Conservation (phyloP, 2,888 invertebrate species). For the Caenorhabditis sulstoni region DNA sequence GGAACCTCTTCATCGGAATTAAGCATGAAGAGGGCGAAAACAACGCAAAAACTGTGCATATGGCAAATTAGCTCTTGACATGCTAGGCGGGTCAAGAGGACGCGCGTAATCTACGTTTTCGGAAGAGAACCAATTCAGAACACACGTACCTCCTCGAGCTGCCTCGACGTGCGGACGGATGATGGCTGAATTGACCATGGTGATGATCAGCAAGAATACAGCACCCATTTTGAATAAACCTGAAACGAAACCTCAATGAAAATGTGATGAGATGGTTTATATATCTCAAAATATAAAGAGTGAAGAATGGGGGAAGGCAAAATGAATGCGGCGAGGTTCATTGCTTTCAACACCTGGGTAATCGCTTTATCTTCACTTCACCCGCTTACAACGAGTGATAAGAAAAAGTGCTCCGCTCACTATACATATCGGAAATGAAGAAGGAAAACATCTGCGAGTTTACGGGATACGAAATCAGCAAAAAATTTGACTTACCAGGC, state of each 20-base stretch:
- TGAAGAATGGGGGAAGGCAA: background rate
- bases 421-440: no score
- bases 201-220: constrained; percentile 45
- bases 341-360: constrained; percentile 41
- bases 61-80: constrained; percentile 71
- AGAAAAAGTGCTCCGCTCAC: constrained; percentile 14
- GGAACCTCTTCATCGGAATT: background rate
- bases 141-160: constrained; percentile 63
- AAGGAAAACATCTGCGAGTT: background rate
- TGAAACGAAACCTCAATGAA: constrained; percentile 25
- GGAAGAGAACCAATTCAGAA: constrained; percentile 31
- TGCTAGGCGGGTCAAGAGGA: constrained; percentile 19
- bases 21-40: constrained; percentile 18
- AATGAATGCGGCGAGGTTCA: constrained; percentile 14
- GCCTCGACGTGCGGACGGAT: constrained; percentile 59
- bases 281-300: constrained; percentile 5
- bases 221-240: constrained; percentile 48
- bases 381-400: constrained; percentile 15
- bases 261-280: background rate
- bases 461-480: background rate
- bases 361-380: constrained; percentile 54
- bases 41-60: constrained; percentile 57
- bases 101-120: constrained; percentile 48
- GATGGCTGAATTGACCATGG: constrained; percentile 51
- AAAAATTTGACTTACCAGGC: constrained; percentile 30